Evolutionary conservation across 1,140 invertebrate species (phyloP).

Genomic region (Kradibia gibbosae): DNA sequence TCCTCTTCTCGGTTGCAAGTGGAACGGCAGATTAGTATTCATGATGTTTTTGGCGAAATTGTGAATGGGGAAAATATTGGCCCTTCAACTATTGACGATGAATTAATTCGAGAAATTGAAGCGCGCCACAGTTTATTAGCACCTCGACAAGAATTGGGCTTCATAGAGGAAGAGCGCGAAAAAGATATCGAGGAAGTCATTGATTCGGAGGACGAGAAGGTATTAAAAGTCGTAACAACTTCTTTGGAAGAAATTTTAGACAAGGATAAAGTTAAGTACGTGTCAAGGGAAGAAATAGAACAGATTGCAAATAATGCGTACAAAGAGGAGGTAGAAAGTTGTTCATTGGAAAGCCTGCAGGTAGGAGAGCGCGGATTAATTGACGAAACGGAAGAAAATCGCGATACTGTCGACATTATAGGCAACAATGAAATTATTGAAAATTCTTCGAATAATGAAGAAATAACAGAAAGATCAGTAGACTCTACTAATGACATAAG

Average conservation of each 20-base stretch:
- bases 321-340: constrained; percentile 6
- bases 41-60: constrained; percentile 54
- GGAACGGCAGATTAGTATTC: constrained; percentile 1
- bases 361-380: constrained; percentile 48
- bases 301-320: neutral
- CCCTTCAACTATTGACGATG: constrained; percentile 47
- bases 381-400: constrained; percentile 55
- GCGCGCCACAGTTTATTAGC: constrained; percentile 54
- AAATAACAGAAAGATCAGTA: constrained; percentile 53
- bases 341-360: constrained; percentile 33
- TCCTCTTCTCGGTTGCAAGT: neutral
- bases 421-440: constrained; percentile 41
- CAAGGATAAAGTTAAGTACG: constrained; percentile 46
- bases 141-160: constrained; percentile 57
- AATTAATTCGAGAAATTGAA: constrained; percentile 55
- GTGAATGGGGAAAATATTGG: constrained; percentile 31
- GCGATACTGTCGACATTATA: constrained; percentile 42
- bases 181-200: constrained; percentile 37
- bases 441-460: constrained; percentile 54
- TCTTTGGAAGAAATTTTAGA: constrained; percentile 53
- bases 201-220: constrained; percentile 53
- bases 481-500: constrained; percentile 58
- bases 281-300: constrained; percentile 22
- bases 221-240: constrained; percentile 53
- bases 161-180: constrained; percentile 62